Conservation (phyloP, 2,888 invertebrate genomes). For the Nowickia ferox region DNA sequence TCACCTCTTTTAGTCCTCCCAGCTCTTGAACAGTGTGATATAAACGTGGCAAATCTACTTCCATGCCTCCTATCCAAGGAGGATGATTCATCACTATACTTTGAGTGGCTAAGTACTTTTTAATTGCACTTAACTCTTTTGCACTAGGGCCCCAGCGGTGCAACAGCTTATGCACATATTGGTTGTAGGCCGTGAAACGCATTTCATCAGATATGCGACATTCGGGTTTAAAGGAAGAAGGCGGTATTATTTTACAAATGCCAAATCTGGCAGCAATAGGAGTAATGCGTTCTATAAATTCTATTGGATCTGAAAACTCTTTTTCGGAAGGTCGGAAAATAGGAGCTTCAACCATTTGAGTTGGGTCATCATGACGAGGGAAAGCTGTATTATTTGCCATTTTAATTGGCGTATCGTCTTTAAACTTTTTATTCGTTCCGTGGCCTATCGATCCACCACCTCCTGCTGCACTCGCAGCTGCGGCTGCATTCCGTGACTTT, state of each 20-base stretch:
- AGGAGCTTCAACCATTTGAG: slow-evolving; percentile 89
- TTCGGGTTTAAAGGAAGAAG: slow-evolving; percentile 90
- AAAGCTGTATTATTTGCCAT: slow-evolving; percentile 83
- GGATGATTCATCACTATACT: slow-evolving; percentile 89
- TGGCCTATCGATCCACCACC: slow-evolving; percentile 70
- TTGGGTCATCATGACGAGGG: slow-evolving; percentile 83
- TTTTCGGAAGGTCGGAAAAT: slow-evolving; percentile 91
- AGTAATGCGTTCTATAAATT: slow-evolving; percentile 91
- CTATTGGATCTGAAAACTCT: slow-evolving; percentile 93
- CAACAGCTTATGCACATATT: slow-evolving; percentile 94
- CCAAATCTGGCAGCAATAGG: slow-evolving; percentile 91
- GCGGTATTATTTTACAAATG: slow-evolving; percentile 94
- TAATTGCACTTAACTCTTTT: slow-evolving; percentile 92
- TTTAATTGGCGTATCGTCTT: slow-evolving; percentile 82
- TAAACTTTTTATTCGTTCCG: slow-evolving; percentile 82
- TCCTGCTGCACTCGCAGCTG: slow-evolving; percentile 50
- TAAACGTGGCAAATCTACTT: slow-evolving; percentile 93
- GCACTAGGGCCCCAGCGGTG: slow-evolving; percentile 95
- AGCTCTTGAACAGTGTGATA: slow-evolving; percentile 92
- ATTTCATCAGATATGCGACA: slow-evolving; percentile 93
- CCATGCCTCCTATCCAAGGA: slow-evolving; percentile 95
- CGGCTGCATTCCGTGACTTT: slow-evolving; percentile 78
- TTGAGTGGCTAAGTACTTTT: slow-evolving; percentile 90
- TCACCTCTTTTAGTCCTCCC: slow-evolving; percentile 93
- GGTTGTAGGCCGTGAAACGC: slow-evolving; percentile 94